Evolutionary conservation across 2,888 invertebrate genomes (phyloP).

Genomic region (Lasioglossum marginatum): DNA sequence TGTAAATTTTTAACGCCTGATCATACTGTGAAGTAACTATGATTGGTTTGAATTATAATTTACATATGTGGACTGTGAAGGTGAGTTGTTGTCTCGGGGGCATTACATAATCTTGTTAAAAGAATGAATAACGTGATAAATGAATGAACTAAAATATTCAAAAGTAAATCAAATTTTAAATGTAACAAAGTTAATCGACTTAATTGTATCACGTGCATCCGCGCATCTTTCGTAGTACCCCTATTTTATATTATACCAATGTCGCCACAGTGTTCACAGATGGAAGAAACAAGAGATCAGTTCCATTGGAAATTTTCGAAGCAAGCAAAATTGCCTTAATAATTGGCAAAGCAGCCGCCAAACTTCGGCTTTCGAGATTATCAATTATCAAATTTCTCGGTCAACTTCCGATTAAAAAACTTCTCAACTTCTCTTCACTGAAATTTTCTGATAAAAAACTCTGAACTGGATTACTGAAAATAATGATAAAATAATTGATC

Average conservation of each 20-base stretch:
- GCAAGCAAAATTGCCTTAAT: not conserved
- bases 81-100: not conserved
- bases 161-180: too few species aligned
- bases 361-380: not conserved
- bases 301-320: not conserved
- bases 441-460: not conserved
- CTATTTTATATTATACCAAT: too few species aligned
- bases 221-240: too few species aligned
- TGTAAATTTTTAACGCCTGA: not conserved
- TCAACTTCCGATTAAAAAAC: constrained; percentile 1
- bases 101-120: not conserved
- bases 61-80: too few species aligned
- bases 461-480: not conserved
- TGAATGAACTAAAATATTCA: too few species aligned
- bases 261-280: too few species aligned
- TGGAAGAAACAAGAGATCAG: too few species aligned
- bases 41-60: not conserved
- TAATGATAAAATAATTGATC: not conserved
- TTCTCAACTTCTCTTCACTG: not conserved
- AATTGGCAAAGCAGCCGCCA: not conserved
- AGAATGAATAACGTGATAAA: too few species aligned
- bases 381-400: not conserved
- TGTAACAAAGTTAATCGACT: too few species aligned
- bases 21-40: not conserved
- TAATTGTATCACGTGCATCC: too few species aligned